phyloP scores from a whole-genome alignment of 2,113 vertebrate species.

The Ornithorhynchus anatinus region DNA sequence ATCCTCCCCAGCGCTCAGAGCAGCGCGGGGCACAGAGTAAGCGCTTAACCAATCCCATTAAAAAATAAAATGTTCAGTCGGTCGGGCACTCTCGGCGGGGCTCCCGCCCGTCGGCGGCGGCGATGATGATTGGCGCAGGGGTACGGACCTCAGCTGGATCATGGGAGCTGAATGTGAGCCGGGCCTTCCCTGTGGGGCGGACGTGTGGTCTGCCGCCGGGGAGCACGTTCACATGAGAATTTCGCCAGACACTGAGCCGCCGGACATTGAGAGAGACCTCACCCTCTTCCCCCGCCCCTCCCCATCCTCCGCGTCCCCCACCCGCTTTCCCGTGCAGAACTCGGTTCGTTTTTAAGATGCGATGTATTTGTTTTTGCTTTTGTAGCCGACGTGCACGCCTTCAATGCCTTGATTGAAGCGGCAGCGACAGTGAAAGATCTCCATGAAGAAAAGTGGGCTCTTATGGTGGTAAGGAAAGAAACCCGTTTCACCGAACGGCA shows the following conservation, averaged over 20 bases:
- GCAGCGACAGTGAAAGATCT: constrained; percentile 63
- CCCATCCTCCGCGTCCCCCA: too few relatives aligned
- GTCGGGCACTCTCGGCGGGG: too few relatives aligned
- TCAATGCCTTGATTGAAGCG: constrained; percentile 84
- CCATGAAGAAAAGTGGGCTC: constrained; percentile 75
- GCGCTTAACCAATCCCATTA: too few relatives aligned
- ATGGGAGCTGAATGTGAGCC: constrained; percentile 71
- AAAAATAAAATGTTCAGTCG: too few relatives aligned
- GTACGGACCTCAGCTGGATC: constrained; percentile 66
- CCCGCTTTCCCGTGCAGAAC: too few relatives aligned
- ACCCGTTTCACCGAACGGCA: neutral
- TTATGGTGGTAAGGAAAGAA: constrained; percentile 77
- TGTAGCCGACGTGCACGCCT: constrained; percentile 87
- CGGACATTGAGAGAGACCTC: too few relatives aligned
- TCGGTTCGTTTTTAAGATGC: too few relatives aligned
- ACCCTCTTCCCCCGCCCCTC: too few relatives aligned
- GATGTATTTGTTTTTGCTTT: constrained; percentile 21
- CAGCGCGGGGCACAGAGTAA: too few relatives aligned
- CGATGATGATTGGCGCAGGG: constrained; percentile 68
- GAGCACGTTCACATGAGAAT: constrained; percentile 35
- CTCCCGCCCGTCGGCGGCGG: constrained; percentile 7
- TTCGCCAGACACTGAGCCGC: constrained; percentile 52
- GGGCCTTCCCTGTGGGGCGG: constrained; percentile 7
- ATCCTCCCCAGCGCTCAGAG: too few relatives aligned
- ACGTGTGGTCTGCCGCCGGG: constrained; percentile 25